These are phyloP conservation scores for Torymus auratus DNA, from an alignment of 2,888 invertebrate species.

Conservation along the genomic window DNA sequence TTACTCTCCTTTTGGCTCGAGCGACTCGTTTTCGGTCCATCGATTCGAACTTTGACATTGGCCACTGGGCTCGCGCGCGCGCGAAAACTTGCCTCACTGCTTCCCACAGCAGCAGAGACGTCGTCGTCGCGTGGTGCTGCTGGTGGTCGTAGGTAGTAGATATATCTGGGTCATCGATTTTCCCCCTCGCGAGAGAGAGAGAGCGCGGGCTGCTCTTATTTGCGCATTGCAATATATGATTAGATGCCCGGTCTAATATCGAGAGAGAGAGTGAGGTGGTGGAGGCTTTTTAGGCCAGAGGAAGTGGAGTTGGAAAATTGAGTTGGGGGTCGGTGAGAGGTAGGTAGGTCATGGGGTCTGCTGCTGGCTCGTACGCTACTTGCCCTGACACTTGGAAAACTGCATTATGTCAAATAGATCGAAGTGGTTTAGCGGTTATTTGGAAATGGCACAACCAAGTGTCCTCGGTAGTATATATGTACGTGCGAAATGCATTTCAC, in stretches of 20 bases:
- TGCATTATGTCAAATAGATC: too few relatives aligned
- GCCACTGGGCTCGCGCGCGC: slow-evolving; percentile 37
- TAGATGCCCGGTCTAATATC: slow-evolving; percentile 29
- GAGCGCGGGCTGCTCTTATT: slow-evolving; percentile 19
- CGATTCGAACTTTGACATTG: slow-evolving; percentile 65
- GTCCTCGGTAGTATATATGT: too few relatives aligned
- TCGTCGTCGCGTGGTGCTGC: background rate
- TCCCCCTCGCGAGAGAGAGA: background rate
- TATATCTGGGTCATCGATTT: slow-evolving; percentile 53
- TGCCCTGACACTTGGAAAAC: too few relatives aligned
- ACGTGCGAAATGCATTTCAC: too few relatives aligned
- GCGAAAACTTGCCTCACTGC: slow-evolving; percentile 16
- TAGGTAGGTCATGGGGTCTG: background rate
- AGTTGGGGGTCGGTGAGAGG: too few relatives aligned
- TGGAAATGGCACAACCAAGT: background rate
- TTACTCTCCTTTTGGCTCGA: background rate
- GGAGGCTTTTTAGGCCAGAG: slow-evolving; percentile 21
- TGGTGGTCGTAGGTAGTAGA: too few relatives aligned
- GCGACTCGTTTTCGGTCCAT: slow-evolving; percentile 50
- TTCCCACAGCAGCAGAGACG: background rate
- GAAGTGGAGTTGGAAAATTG: background rate
- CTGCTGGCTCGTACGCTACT: background rate
- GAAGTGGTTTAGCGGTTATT: background rate
- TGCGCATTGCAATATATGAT: slow-evolving; percentile 48
- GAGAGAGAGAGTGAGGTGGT: background rate